Evolutionary conservation across 2,888 invertebrate species (phyloP).

Genomic region (Helicoverpa assulta): DNA sequence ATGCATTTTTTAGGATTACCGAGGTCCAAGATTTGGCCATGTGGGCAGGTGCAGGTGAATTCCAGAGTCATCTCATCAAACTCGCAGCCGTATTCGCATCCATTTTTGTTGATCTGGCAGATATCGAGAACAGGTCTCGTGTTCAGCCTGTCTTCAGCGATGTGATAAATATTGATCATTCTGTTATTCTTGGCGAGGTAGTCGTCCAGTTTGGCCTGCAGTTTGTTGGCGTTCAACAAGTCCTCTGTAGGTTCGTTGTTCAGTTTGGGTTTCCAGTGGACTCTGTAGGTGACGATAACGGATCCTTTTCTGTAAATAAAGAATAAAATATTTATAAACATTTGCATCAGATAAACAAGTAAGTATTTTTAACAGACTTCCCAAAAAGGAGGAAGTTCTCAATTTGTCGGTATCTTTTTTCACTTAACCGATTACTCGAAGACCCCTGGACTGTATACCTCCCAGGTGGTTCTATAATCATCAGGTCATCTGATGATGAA

Average conservation of each 20-base stretch:
- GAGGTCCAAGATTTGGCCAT: constrained; percentile 83
- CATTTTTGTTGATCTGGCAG: constrained; percentile 92
- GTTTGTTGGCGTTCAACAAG: constrained; percentile 84
- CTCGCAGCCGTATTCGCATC: constrained; percentile 92
- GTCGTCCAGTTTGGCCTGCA: constrained; percentile 86
- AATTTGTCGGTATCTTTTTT: too few relatives aligned
- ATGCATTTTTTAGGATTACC: constrained; percentile 85
- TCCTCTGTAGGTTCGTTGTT: constrained; percentile 83
- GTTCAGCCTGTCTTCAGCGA: constrained; percentile 83
- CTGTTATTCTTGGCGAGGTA: constrained; percentile 87
- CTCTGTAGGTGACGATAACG: constrained; percentile 91
- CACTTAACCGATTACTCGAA: too few relatives aligned
- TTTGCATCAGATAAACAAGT: not conserved
- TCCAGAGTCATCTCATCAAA: constrained; percentile 91
- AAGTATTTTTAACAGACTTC: too few relatives aligned
- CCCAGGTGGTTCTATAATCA: too few relatives aligned
- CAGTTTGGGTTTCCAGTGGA: constrained; percentile 91
- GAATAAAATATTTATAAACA: constrained; percentile 2
- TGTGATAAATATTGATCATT: constrained; percentile 88
- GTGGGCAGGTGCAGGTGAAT: constrained; percentile 92
- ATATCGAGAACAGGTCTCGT: constrained; percentile 90
- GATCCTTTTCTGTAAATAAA: constrained; percentile 91
- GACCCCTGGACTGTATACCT: too few relatives aligned
- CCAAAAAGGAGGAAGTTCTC: too few relatives aligned
- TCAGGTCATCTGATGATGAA: too few relatives aligned